Base-by-base conservation (phyloP, 1,140 invertebrate genomes). In the Metaphire vulgaris region DNA sequence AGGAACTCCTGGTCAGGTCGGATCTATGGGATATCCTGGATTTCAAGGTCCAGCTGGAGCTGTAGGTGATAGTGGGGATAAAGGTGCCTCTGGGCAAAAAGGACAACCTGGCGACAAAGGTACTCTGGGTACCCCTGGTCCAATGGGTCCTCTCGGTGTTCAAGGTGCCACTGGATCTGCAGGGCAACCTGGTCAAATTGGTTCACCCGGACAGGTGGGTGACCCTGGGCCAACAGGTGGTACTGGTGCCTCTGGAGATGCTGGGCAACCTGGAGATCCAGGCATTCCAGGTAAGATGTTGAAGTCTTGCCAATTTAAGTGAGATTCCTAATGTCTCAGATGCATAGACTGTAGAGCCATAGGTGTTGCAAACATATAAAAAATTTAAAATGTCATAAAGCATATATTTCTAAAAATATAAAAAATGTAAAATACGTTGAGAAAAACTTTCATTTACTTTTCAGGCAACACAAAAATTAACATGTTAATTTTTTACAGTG, bases 41-140 rank as follows among this genome's bases (percentile, higher is more conserved):
- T 15, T 65, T 67, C 72, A 34, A 30, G 74, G 76, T 69, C 28
- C n/a, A 41, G 34, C 56, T 16, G 66, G 74, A 0, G 15, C 33
- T 2, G 26, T 29, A 29, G 74, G 69, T 21, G 41, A 2, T n/a
- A 34, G 16, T 2, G 74, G 74, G n/a, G 28, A 75, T 26, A 34
- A 29, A 21, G 74, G 74, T 71, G 15, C 26, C 32, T 28, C 31
- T 32, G 74, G 74, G 21, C 33, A 32, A n/a, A 33, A 75, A 34
- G 74, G 74, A 21, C 16, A n/a, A 26, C 65, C 56, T 32, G 74
- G 74, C 15, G 56, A 14, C 15, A 32, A 30, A 69, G 74, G 74
- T 72, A 21, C 14, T 30, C 64, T 21, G 15, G 77, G 77, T 33
- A n/a, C 75, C 56, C 29, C 33, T 41, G 72, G 72, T 26, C 34